Base-by-base conservation (phyloP, 2,113 vertebrate species). In the Scomber scombrus region DNA sequence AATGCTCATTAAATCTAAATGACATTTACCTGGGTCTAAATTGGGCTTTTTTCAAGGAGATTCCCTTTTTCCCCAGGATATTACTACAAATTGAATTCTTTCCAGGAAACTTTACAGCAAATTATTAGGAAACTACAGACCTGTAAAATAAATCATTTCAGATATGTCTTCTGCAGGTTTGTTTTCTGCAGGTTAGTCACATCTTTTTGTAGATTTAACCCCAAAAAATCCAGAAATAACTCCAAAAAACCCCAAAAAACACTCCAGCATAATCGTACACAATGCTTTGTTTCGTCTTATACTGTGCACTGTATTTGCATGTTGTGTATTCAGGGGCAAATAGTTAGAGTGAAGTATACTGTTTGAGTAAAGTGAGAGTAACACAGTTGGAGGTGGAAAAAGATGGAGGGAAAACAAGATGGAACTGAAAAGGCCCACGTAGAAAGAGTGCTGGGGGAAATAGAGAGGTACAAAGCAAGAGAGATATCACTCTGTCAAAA, bases 401-500 rank as follows among this genome's bases (percentile, higher is more conserved):
- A 56, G 72, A 85, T 79, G 49, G 69, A 81, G 78, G 52, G 66
- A 76, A 71, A 80, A 75, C 13, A 2, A 85, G 74, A 80, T 67
- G 81, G 66, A 67, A 62, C 68, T 80, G 71, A 34, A 69, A 68
- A 74, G 80, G 56, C 69, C 54, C 60, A 57, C 55, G 85, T n/a
- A 61, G 60, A 73, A 62, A 81, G 79, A 87, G 75, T 75, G 75
- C 70, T 81, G 84, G 74, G 78, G 85, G 81, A 89, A 88, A 81
- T 56, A 58, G 67, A 87, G 84, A 88, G 73, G 71, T 86, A 85
- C 86, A 92, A 92, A 92, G 86, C 62, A 61, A 90, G 77, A 91
- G 72, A 88, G 88, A 85, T 87, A 91, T 91, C 89, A 89, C 78
- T 91, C 88, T 89, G 89, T 93, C 87, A 93, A 75, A 90, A 72